These are phyloP conservation scores for Tympanuchus pallidicinctus DNA, from an alignment of 2,113 vertebrate species.

Conservation along the genomic window DNA sequence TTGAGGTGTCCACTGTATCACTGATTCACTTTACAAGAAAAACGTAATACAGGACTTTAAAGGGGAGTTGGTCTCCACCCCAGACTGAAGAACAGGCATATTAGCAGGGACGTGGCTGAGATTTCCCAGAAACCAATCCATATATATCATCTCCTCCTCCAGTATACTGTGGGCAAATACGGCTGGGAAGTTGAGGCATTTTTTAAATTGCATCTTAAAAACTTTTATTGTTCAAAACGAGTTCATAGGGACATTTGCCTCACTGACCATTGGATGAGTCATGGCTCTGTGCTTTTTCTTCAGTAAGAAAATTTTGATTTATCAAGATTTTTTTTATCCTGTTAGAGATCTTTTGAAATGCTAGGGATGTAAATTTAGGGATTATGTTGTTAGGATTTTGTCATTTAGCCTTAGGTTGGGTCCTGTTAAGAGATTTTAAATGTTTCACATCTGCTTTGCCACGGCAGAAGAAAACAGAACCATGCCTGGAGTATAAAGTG, in stretches of 20 bases:
- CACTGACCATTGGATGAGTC: not conserved
- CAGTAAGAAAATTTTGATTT: constrained; percentile 29
- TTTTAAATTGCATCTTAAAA: constrained; percentile 44
- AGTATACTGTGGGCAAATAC: not conserved
- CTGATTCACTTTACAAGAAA: not conserved
- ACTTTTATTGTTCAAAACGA: constrained; percentile 21
- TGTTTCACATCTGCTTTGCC: constrained; percentile 41
- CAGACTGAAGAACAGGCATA: not conserved
- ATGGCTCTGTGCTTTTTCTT: not conserved
- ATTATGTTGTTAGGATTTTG: constrained; percentile 34
- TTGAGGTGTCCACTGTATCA: not conserved
- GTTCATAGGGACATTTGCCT: constrained; percentile 24
- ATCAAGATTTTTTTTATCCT: constrained; percentile 18
- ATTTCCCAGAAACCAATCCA: constrained; percentile 14
- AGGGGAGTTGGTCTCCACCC: not conserved
- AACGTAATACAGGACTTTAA: not conserved
- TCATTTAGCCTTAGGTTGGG: constrained; percentile 22
- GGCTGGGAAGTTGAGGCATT: constrained; percentile 29
- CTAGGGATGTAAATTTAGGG: constrained; percentile 26
- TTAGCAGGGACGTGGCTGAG: not conserved
- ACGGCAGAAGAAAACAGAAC: constrained; percentile 25
- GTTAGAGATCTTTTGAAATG: not conserved
- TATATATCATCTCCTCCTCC: not conserved
- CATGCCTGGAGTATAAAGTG: constrained; percentile 18
- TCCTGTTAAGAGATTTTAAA: constrained; percentile 42